Evolutionary conservation across 2,113 vertebrate species (phyloP).

Genomic region (Indri indri): DNA sequence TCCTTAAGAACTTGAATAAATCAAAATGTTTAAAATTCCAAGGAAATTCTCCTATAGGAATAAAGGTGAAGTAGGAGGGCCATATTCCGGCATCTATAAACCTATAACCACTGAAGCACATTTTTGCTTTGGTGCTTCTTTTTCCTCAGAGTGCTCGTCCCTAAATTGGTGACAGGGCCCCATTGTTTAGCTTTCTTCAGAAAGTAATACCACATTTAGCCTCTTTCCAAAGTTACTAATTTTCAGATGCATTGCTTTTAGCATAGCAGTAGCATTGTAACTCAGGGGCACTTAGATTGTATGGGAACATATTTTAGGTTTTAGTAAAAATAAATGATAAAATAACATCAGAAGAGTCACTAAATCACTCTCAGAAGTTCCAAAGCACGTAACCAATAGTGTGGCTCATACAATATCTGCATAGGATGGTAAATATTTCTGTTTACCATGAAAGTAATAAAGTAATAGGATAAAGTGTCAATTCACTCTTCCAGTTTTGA

Average conservation of each 20-base stretch:
- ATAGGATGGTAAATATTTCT: not conserved
- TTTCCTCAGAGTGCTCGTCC: not conserved
- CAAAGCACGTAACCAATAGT: not conserved
- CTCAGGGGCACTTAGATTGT: not conserved
- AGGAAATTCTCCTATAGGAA: not conserved
- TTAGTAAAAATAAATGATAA: constrained; percentile 3
- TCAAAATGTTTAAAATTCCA: not conserved
- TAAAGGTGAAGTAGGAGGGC: not conserved
- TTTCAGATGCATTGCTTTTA: not conserved
- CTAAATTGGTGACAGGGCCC: not conserved
- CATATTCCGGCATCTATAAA: not conserved
- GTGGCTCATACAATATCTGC: not conserved
- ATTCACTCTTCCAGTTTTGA: constrained; percentile 1
- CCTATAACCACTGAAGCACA: not conserved
- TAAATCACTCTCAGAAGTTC: not conserved
- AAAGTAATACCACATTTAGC: not conserved
- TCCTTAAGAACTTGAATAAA: not conserved
- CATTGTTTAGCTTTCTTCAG: not conserved
- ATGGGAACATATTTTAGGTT: not conserved
- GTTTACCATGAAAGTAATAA: not conserved
- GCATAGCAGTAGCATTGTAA: not conserved
- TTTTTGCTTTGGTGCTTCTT: not conserved
- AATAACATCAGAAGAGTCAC: not conserved
- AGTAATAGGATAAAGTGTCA: not conserved
- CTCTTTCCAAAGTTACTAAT: not conserved